Base-by-base conservation (phyloP, 2,888 invertebrate genomes). In the Melolontha melolontha region DNA sequence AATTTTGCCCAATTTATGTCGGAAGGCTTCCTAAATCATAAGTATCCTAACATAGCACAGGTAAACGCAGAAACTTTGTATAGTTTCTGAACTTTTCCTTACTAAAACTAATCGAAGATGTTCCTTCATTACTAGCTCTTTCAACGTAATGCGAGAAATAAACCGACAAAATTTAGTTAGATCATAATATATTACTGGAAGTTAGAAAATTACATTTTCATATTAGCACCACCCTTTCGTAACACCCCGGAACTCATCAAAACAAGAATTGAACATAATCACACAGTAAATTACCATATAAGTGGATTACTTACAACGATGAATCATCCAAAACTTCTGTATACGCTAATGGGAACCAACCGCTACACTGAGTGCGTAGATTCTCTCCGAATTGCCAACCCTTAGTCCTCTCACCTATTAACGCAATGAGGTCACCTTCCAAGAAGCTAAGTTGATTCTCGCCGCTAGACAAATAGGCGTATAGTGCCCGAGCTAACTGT, bases 351-450 rank as follows among this genome's bases (percentile, higher is more conserved):
- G 97, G 97, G 84, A 97, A 97, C 97, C 97, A 97, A 39, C 97
- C 97, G 73, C 94, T 92, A 79, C 92, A 91, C 80, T 95, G 94
- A n/a, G 94, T 95, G 66, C 95, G 88, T 74, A 94, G 83, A 83
- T 97, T 97, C 82, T 96, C 96, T n/a, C 97, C 97, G 78, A 96
- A 97, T 84, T 97, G 96, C 97, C 97, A 97, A 22, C 97, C 97
- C 81, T 96, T 96, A 74, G 94, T 95, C 75, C 94, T 88, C 77
- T 95, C 95, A 17, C 96, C 97, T 76, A 96, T 91, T 72, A 96
- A 84, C 6, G 94, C 92, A 66, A 97, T 91, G 69, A 93, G 87
- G 83, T 97, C 97, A 71, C 95, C 95, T 84, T 96, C 95, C 71
- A 92, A 90, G 85, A 97, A 97, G 80, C 93, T 93, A 70, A 97